Percentiles rank a stretch among this genome's conserved stretches.
These are phyloP conservation scores for Neolamprologus tretocephalus DNA, from an alignment of 2,113 vertebrate species.

Conservation along the genomic window DNA sequence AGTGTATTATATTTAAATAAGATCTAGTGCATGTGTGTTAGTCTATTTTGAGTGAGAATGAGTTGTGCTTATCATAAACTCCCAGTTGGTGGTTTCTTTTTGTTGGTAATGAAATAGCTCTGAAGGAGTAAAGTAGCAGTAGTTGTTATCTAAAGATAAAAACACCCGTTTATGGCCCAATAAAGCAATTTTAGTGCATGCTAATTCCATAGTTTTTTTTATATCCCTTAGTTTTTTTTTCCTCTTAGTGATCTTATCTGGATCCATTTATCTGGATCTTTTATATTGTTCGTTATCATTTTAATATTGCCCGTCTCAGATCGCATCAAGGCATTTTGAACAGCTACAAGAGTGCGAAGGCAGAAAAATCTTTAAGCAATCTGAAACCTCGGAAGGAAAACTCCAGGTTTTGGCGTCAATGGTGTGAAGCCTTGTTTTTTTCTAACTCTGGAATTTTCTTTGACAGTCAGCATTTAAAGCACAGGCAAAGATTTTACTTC, in stretches of 20 bases:
- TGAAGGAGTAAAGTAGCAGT: neutral
- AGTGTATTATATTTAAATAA: neutral
- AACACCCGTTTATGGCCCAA: neutral
- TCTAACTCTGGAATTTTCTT: neutral
- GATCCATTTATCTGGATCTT: neutral
- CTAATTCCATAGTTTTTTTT: neutral
- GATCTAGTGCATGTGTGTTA: neutral
- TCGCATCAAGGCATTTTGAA: neutral
- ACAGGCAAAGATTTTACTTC: neutral
- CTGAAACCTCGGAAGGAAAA: neutral
- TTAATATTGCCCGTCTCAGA: neutral
- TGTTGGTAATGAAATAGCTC: neutral
- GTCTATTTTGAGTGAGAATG: neutral
- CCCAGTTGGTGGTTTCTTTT: slow-evolving; percentile 7
- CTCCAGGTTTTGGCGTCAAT: neutral
- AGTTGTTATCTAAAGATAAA: neutral
- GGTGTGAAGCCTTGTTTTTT: neutral
- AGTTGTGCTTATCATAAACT: slow-evolving; percentile 20
- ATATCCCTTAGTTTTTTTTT: neutral
- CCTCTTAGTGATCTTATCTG: neutral
- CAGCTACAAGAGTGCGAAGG: neutral
- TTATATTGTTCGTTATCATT: neutral
- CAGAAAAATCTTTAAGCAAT: neutral
- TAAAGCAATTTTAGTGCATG: neutral
- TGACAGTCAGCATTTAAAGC: neutral